Evolutionary conservation across 2,113 vertebrate species (phyloP), one percentile per base, ranked within the genome.

Genomic region (Zapornia atra): DNA sequence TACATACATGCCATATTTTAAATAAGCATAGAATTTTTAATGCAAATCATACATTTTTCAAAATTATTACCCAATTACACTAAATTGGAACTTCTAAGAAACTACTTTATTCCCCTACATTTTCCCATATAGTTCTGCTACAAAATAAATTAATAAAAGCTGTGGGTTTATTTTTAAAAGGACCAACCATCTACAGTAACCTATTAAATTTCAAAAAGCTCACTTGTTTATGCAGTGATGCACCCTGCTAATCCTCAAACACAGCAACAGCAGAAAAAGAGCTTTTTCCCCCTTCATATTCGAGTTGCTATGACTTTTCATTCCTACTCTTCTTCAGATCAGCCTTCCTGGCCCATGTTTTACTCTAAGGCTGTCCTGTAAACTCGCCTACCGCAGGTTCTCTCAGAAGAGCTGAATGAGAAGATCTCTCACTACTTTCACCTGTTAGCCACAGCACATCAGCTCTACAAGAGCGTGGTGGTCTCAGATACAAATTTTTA

Each of bases 41-140:
- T 21, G 7, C 17, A 70, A 84, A 42, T 1, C 0, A 36, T 2
- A 54, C 1, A 34, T 1, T 64, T 89, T 31, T 56, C 5, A 36
- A 33, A 84, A 65, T 20, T 22, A 72, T 77, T 59, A 72, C 11
- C 31, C 8, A 57, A 29, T 26, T 53, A 76, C 12, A 66, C 10
- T 64, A 50, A 53, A 78, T 19, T 15, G 17, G 5, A 88, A 51
- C 11, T 42, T 70, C 36, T 38, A 36, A 51, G 20, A 10, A 17
- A 4, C 2, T 2, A 44, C 14, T 46, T 85, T 48, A 12, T 15
- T 7, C 3, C 4, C 11, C 20, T 5, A 15, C 1, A 29, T 10
- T 76, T 40, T 65, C 21, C 28, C 40, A 44, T 1, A 38, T 6
- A 86, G 36, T 42, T 90, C 86, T 65, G 65, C 5, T 54, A 29